phyloP scores from a whole-genome alignment of 2,113 vertebrate species.

The Eulemur rufifrons region DNA sequence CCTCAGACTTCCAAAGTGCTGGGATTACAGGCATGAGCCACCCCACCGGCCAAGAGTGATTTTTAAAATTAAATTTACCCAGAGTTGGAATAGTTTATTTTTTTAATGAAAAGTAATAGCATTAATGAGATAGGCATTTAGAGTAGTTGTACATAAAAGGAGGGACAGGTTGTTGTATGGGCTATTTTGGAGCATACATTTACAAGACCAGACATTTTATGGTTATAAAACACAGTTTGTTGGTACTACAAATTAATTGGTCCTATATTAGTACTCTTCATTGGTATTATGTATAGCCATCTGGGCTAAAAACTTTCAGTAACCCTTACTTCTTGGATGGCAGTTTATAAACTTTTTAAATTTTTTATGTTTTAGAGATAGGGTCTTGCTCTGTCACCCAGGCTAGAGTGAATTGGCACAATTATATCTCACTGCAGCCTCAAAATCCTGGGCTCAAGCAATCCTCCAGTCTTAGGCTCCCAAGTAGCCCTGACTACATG shows the following conservation, averaged over 20 bases:
- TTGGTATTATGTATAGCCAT: neutral
- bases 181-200: neutral
- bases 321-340: slow-evolving; percentile 17
- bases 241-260: neutral
- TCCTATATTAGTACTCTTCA: neutral
- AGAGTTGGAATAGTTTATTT: neutral
- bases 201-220: slow-evolving; percentile 4
- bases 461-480: no score
- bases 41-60: neutral
- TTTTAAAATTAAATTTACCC: slow-evolving; percentile 50
- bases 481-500: no score
- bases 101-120: slow-evolving; percentile 45
- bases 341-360: neutral
- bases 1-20: no score
- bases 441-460: no score
- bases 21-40: no score
- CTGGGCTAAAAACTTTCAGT: neutral
- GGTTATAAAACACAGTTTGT: neutral
- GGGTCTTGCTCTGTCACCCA: no score
- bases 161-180: neutral
- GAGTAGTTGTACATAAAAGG: neutral
- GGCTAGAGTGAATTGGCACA: no score
- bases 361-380: no score
- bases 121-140: slow-evolving; percentile 9
- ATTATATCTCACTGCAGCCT: no score